A percentile compares a stretch with the other conserved stretches of the same genome.
phyloP scores from a whole-genome alignment of 2,113 vertebrate genomes.

The Ceyx cyanopectus region DNA sequence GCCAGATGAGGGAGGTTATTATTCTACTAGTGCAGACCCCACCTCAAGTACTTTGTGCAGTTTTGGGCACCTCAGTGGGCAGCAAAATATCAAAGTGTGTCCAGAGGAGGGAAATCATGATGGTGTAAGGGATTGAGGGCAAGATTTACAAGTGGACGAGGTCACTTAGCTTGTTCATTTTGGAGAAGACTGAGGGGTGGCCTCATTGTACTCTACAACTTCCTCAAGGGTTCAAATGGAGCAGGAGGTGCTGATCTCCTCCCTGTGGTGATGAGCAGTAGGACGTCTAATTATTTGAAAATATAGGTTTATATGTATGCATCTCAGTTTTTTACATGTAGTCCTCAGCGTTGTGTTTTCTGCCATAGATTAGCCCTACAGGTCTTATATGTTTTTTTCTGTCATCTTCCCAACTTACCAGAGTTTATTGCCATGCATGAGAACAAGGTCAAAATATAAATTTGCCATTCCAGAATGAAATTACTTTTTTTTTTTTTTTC shows the following conservation, averaged over 20 bases:
- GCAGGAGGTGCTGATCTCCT: background rate
- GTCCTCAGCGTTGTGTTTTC: background rate
- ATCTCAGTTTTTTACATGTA: background rate
- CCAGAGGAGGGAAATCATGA: background rate
- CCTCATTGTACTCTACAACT: background rate
- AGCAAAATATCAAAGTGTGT: background rate
- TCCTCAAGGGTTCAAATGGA: background rate
- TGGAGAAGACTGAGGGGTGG: background rate
- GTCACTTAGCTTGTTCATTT: background rate
- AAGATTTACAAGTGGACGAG: background rate
- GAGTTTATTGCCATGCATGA: background rate
- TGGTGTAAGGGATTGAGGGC: background rate
- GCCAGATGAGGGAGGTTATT: background rate
- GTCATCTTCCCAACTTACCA: background rate
- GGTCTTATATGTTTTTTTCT: background rate
- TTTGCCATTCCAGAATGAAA: conserved; percentile 2
- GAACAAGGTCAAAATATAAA: background rate
- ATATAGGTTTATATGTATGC: background rate
- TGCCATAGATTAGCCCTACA: background rate
- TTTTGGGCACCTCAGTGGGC: background rate
- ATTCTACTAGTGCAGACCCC: too few relatives aligned
- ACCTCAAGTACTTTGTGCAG: too few relatives aligned
- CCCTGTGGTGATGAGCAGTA: background rate
- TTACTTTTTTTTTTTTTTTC: background rate
- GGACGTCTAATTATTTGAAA: background rate